phyloP scores from a whole-genome alignment of 2,113 vertebrate genomes.

The Sclerurus mexicanus region DNA sequence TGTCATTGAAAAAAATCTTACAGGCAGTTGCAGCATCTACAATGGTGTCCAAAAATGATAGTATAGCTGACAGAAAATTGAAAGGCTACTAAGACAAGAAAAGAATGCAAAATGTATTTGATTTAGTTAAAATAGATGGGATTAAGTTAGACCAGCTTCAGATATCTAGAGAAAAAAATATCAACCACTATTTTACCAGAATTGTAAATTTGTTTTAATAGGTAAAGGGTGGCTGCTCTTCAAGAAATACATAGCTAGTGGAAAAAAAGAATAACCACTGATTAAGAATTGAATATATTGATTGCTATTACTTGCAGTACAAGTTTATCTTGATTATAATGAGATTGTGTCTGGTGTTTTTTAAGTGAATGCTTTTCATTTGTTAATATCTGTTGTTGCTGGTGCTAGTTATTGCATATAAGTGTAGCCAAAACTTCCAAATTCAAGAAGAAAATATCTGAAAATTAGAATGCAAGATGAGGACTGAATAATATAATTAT shows the following conservation, averaged over 20 bases:
- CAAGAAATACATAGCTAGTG: neutral
- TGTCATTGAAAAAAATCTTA: neutral
- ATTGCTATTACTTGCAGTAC: neutral
- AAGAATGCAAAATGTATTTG: neutral
- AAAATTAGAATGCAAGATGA: neutral
- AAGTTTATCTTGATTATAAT: neutral
- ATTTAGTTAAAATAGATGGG: neutral
- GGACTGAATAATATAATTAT: neutral
- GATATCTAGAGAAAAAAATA: neutral
- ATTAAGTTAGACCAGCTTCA: neutral
- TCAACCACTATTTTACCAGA: neutral
- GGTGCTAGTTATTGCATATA: neutral
- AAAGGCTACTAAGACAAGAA: neutral
- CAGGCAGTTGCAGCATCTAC: neutral
- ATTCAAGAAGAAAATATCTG: neutral
- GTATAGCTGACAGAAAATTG: neutral
- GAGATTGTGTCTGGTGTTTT: neutral
- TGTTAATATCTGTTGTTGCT: neutral
- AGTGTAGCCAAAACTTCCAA: neutral
- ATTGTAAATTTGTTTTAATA: neutral
- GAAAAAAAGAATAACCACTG: neutral
- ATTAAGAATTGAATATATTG: neutral
- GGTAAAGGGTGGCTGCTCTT: neutral
- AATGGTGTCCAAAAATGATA: neutral
- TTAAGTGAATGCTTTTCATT: neutral